Evolutionary conservation across 2,888 invertebrate genomes (phyloP).

Genomic region (Andrena camellia): DNA sequence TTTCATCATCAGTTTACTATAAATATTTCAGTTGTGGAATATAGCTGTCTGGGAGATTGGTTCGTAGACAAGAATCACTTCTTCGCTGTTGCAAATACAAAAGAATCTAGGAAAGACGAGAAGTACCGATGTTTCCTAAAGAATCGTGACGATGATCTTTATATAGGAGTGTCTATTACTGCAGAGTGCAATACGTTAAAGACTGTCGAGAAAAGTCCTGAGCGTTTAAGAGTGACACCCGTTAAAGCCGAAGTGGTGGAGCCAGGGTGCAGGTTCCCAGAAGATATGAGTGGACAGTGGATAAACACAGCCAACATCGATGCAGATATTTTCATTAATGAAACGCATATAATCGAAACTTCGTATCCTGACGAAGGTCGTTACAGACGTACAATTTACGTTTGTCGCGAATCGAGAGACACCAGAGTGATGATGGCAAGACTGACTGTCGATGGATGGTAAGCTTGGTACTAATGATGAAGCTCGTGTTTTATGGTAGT

Average conservation of each 20-base stretch:
- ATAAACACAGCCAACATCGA: conserved; percentile 99
- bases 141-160: conserved; percentile 97
- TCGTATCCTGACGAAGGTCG: conserved; percentile 97
- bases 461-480: conserved; percentile 58
- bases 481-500: conserved; percentile 2
- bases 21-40: conserved; percentile 90
- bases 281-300: conserved; percentile 98
- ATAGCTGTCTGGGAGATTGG: conserved; percentile 97
- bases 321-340: conserved; percentile 96
- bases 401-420: conserved; percentile 97
- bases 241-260: conserved; percentile 96
- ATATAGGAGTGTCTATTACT: conserved; percentile 96
- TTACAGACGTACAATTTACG: conserved; percentile 95
- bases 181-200: conserved; percentile 97
- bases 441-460: conserved; percentile 97
- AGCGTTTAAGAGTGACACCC: conserved; percentile 94
- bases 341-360: conserved; percentile 98
- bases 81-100: conserved; percentile 98
- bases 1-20: neutral
- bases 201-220: conserved; percentile 97
- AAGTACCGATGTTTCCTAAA: conserved; percentile 97
- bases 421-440: conserved; percentile 98
- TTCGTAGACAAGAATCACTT: conserved; percentile 98
- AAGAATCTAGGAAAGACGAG: conserved; percentile 97
- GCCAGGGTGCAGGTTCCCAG: conserved; percentile 96